Conservation (phyloP, 2,113 vertebrate species). For the Cichladusa arquata region DNA sequence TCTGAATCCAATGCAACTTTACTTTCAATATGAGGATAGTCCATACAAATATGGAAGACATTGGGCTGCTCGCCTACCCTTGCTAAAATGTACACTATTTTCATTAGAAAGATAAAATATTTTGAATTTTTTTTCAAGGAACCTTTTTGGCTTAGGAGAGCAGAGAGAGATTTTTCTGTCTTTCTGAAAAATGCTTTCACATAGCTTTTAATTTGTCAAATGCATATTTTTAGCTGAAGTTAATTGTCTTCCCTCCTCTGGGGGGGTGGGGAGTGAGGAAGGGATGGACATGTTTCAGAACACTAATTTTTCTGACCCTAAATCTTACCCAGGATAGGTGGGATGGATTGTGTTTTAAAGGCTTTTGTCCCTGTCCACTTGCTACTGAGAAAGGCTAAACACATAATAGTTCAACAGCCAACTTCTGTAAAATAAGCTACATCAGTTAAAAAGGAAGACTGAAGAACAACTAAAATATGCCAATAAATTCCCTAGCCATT, state of each 20-base stretch:
- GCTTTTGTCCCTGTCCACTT: not conserved
- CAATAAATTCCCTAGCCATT: not conserved
- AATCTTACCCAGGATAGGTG: not conserved
- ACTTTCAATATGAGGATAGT: not conserved
- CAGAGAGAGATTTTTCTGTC: not conserved
- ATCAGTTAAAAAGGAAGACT: not conserved
- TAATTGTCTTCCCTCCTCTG: not conserved
- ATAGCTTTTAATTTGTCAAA: not conserved
- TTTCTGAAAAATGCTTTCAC: not conserved
- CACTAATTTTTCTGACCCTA: not conserved
- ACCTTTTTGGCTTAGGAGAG: not conserved
- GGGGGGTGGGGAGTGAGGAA: rapidly evolving
- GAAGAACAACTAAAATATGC: not conserved
- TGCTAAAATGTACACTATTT: not conserved
- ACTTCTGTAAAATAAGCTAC: not conserved
- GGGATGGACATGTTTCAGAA: not conserved
- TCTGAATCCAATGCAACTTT: not conserved
- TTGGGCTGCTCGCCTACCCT: not conserved
- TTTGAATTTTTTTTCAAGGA: not conserved
- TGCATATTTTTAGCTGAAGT: not conserved
- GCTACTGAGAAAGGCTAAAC: not conserved
- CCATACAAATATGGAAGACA: not conserved
- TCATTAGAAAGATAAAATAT: not conserved
- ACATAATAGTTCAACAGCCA: not conserved
- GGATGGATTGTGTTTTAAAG: not conserved